Evolutionary conservation across 2,888 invertebrate genomes (phyloP).

Genomic region (Cactoblastis cactorum): DNA sequence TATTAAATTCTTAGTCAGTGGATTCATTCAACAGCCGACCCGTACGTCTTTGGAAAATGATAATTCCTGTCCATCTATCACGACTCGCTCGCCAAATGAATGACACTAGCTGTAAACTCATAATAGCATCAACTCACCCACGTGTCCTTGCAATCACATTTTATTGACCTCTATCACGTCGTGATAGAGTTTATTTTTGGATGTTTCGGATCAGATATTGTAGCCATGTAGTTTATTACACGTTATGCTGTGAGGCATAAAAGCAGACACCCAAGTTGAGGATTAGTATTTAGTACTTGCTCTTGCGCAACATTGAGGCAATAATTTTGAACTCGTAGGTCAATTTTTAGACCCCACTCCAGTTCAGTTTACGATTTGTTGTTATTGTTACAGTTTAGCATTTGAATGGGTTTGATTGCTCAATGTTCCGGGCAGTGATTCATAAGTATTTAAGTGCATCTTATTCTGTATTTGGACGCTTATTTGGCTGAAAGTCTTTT

Average conservation of each 20-base stretch:
- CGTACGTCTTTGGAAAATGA: conserved; percentile 29
- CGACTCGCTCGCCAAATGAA: conserved; percentile 66
- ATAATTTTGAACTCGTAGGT: conserved; percentile 49
- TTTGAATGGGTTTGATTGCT: conserved; percentile 37
- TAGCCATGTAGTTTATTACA: conserved; percentile 58
- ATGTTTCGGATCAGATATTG: conserved; percentile 20
- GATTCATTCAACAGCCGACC: conserved; percentile 18
- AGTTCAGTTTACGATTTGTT: conserved; percentile 66
- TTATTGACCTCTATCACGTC: conserved; percentile 23
- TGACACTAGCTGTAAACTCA: conserved; percentile 61
- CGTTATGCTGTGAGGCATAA: conserved; percentile 60
- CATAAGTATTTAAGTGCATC: background rate
- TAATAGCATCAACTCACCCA: conserved; percentile 63
- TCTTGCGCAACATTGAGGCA: conserved; percentile 53
- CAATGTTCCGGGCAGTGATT: conserved; percentile 11
- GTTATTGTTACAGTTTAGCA: conserved; percentile 59
- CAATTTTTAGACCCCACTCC: conserved; percentile 55
- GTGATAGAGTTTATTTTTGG: conserved; percentile 35
- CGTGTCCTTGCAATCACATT: conserved; percentile 37
- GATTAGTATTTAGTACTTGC: conserved; percentile 54
- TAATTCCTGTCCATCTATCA: conserved; percentile 50
- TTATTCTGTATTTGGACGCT: background rate
- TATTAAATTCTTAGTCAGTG: background rate
- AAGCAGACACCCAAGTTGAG: conserved; percentile 75
- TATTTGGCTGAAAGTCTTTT: background rate